phyloP scores from a whole-genome alignment of 2,797 vertebrate species.

The Forpus xanthops region DNA sequence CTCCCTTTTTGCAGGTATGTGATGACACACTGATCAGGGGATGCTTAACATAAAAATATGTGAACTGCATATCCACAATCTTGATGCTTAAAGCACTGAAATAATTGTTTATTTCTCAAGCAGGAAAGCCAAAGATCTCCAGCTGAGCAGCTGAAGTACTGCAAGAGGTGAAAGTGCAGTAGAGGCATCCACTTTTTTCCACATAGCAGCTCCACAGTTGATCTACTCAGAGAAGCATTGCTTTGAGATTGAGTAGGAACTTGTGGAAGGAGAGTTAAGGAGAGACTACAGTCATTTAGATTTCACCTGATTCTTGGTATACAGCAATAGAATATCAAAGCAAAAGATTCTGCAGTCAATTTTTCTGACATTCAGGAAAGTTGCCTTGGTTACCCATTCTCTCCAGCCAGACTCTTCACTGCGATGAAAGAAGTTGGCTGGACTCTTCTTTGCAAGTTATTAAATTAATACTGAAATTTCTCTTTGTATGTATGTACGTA shows the following conservation, averaged over 20 bases:
- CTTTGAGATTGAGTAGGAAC: background rate
- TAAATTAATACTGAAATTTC: background rate
- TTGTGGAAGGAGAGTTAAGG: background rate
- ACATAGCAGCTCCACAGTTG: rapidly evolving
- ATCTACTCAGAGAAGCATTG: background rate
- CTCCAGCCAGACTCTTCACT: background rate
- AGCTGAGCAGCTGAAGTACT: background rate
- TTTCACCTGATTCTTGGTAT: background rate
- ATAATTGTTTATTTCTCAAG: background rate
- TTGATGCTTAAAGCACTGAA: background rate
- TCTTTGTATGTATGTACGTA: background rate
- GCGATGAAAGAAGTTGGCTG: background rate
- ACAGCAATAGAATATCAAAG: background rate
- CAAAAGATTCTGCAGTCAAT: background rate
- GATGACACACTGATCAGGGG: background rate
- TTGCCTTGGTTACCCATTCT: background rate
- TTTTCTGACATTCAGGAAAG: background rate
- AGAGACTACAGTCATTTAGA: background rate
- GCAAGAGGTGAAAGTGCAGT: background rate
- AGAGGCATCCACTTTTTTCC: background rate
- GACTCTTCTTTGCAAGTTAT: background rate
- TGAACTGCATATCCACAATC: background rate
- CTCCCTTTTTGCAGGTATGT: background rate
- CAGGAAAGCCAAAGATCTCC: background rate
- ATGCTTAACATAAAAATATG: background rate